These are phyloP conservation scores for Dryas iulia DNA, from an alignment of 1,140 invertebrate species.

Conservation along the genomic window DNA sequence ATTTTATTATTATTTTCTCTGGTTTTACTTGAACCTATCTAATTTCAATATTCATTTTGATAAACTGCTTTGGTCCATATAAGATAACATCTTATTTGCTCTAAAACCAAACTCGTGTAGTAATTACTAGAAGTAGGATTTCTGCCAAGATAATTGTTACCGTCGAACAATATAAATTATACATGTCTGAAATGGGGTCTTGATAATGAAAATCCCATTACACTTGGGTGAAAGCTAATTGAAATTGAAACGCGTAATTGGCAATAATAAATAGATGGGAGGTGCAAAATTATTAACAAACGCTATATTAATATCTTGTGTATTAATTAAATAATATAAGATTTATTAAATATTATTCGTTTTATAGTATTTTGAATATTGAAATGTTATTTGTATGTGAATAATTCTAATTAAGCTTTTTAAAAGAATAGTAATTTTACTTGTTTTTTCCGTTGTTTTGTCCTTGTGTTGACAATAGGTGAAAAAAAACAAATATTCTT, in stretches of 20 bases:
- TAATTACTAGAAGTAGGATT: conserved; percentile 5
- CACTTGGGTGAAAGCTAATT: conserved; percentile 23
- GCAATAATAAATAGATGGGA: conserved; percentile 3
- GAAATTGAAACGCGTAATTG: conserved; percentile 23
- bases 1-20: no score
- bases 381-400: no score
- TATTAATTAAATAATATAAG: no score
- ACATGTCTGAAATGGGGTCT: conserved; percentile 12
- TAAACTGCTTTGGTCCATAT: background rate
- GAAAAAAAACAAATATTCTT: no score
- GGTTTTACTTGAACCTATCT: no score
- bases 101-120: background rate
- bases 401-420: no score
- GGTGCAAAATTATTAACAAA: background rate
- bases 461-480: no score
- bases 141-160: conserved; percentile 11
- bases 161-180: conserved; percentile 22
- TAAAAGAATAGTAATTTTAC: no score
- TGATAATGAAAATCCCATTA: conserved; percentile 28
- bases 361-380: no score
- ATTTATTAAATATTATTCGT: no score
- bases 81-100: background rate
- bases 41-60: background rate
- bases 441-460: no score
- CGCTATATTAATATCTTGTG: background rate